Evolutionary conservation across 2,888 invertebrate genomes (phyloP).

Genomic region (Lasioglossum oenotherae): DNA sequence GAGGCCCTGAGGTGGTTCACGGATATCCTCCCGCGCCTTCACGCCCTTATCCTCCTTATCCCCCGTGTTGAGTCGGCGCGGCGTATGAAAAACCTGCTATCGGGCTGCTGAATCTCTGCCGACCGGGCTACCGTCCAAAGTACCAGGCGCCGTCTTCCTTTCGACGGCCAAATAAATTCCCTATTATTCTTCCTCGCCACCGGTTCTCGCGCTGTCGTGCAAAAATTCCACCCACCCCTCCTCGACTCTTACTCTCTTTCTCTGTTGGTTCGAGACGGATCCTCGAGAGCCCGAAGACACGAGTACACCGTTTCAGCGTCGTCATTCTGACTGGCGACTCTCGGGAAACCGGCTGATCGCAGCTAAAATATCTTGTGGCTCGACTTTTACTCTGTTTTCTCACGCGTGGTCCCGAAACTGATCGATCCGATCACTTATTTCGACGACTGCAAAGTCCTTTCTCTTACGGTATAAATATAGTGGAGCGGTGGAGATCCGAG

Average conservation of each 20-base stretch:
- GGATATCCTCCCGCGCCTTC: slow-evolving; percentile 56
- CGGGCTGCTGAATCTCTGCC: slow-evolving; percentile 66
- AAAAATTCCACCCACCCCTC: slow-evolving; percentile 51
- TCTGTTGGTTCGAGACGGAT: slow-evolving; percentile 1
- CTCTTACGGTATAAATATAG: neutral
- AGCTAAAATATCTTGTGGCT: slow-evolving; percentile 17
- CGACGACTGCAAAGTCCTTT: neutral
- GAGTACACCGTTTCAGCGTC: slow-evolving; percentile 13
- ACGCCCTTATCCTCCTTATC: slow-evolving; percentile 67
- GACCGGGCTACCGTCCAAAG: slow-evolving; percentile 61
- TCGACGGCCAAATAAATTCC: slow-evolving; percentile 52
- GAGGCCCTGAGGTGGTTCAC: slow-evolving; percentile 52
- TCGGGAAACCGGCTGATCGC: slow-evolving; percentile 11
- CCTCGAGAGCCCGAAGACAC: slow-evolving; percentile 19
- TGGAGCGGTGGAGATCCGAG: too few relatives aligned
- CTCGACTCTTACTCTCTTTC: neutral
- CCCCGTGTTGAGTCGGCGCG: slow-evolving; percentile 55
- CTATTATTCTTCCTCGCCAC: slow-evolving; percentile 46
- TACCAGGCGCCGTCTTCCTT: slow-evolving; percentile 46
- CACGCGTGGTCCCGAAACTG: neutral
- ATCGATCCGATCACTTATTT: neutral
- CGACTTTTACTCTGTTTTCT: slow-evolving; percentile 11
- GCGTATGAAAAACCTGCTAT: slow-evolving; percentile 73
- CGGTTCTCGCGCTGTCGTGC: slow-evolving; percentile 55
- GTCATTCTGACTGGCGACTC: slow-evolving; percentile 28